Base-by-base conservation (phyloP, 2,888 invertebrate genomes). In the Cistogaster globosa region DNA sequence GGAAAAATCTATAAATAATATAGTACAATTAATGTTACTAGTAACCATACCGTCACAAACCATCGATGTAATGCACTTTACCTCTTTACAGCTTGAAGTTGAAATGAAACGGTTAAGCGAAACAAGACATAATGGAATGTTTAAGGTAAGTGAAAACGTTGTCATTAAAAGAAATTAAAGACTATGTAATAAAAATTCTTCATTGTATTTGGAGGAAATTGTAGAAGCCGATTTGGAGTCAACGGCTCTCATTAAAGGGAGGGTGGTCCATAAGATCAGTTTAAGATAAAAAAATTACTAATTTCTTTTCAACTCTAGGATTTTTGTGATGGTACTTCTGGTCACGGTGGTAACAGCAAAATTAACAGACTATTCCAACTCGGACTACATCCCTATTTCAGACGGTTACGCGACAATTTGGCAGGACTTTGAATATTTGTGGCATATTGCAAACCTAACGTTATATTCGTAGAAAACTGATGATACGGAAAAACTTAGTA, bases 181-280 rank as follows among this genome's bases (percentile, higher is more conserved):
- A 26, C 4, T 26, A 26, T 1, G 26, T 4, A 26, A 26, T 26
- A 4, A 26, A 4, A 1, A 2, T 26, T 2, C 26, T 2, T 4
- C 26, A 26, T 26, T 26, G 16, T 32, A 57, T 57, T 1, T 16
- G 4, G 16, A 32, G 16, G 57, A 14, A 16, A 57, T 16, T 57
- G 32, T 57, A 5, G 57, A 57, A 57, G 26, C 60, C n/a, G 60
- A 62, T 12, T 18, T 62, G 60, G 18, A 38, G 11, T 38, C 60
- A 36, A 62, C 60, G 6, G 60, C 38, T 18, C 38, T 62, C 38
- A 62, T 38, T 36, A 38, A 62, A 36, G 38, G 60, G 60, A 62
- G 36, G 36, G 58, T 58, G 58, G 32, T 58, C 58, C 58, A 58
- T 32, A 36, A 58, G 14, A 36, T 36, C 58, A 58, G 38, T 38